Percentiles rank a stretch among this genome's conserved stretches.
phyloP scores from a whole-genome alignment of 2,797 vertebrate genomes.

The Rhabdophis nuchalis region DNA sequence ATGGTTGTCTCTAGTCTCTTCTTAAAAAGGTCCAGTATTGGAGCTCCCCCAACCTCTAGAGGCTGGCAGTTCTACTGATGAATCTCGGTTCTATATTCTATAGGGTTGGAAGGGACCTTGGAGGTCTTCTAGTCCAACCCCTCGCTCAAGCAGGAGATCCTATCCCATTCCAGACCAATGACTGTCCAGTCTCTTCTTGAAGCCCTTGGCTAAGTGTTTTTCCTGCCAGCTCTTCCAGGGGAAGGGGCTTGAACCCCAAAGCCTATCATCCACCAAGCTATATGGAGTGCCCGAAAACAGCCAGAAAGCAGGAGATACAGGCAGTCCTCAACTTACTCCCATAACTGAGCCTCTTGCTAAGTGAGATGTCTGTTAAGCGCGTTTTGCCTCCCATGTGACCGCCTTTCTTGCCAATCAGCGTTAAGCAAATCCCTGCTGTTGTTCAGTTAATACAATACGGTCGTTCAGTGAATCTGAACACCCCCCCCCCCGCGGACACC shows the following conservation, averaged over 20 bases:
- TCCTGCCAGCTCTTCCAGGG: background rate
- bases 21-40: background rate
- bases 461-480: background rate
- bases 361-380: background rate
- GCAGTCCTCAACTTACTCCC: background rate
- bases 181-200: too few relatives aligned
- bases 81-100: background rate
- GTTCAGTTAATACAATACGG: background rate
- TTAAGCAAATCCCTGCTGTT: background rate
- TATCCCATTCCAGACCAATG: background rate
- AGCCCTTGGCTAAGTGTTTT: background rate
- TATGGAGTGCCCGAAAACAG: too few relatives aligned
- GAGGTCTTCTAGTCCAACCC: background rate
- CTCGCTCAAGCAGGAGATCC: background rate
- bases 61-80: background rate
- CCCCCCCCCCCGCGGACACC: rapidly evolving
- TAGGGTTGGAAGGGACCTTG: background rate
- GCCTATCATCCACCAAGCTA: background rate
- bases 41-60: background rate
- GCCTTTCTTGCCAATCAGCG: rapidly evolving
- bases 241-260: background rate
- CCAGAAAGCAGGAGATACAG: background rate
- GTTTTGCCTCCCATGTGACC: background rate
- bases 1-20: background rate
- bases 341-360: background rate